Percentiles rank a stretch among this genome's conserved stretches.
phyloP scores from a whole-genome alignment of 2,888 invertebrate species.

The Melikaiella ostensackeni region DNA sequence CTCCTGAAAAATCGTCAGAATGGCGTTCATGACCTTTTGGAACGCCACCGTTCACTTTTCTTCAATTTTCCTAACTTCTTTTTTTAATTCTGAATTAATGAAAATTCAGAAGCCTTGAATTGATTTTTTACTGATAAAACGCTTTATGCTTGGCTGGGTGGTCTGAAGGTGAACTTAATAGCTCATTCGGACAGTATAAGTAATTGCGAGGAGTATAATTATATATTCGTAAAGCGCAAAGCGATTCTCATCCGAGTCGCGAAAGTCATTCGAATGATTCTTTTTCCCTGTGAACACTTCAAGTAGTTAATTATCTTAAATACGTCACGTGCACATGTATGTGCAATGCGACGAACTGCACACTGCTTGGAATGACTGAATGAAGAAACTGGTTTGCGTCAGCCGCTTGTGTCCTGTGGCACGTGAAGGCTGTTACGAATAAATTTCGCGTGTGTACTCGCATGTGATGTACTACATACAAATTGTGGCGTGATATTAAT shows the following conservation, averaged over 20 bases:
- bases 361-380: constrained; percentile 51
- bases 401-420: constrained; percentile 48
- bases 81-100: no score
- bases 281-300: not conserved
- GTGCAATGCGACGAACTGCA: constrained; percentile 2
- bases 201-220: constrained; percentile 9
- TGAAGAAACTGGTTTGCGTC: constrained; percentile 60
- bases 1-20: no score
- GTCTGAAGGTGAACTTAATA: constrained; percentile 37
- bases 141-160: constrained; percentile 14
- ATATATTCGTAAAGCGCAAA: not conserved
- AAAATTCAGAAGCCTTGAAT: constrained; percentile 14
- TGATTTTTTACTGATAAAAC: constrained; percentile 10
- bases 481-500: constrained; percentile 47
- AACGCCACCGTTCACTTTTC: no score
- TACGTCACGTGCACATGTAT: constrained; percentile 11
- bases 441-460: constrained; percentile 41
- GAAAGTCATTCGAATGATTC: constrained; percentile 13
- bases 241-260: constrained; percentile 12
- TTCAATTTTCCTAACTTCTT: no score
- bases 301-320: not conserved
- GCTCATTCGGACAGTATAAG: constrained; percentile 29
- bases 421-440: constrained; percentile 45
- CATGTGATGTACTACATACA: constrained; percentile 17
- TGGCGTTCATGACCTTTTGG: no score